Percentiles rank a stretch among this genome's conserved stretches.
Conservation (phyloP, 2,113 vertebrate species). For the human region DNA sequence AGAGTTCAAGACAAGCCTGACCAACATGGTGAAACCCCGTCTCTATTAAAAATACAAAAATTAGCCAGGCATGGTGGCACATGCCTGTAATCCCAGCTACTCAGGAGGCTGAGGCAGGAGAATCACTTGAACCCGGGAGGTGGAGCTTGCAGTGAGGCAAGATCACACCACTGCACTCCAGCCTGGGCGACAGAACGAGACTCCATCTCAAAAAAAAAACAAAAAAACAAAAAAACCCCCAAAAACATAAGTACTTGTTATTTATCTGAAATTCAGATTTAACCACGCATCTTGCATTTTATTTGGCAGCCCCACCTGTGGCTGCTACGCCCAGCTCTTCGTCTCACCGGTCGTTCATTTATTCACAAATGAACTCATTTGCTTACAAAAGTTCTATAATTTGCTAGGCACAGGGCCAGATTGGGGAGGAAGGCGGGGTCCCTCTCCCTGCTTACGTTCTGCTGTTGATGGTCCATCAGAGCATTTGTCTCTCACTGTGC, state of each 20-base stretch:
- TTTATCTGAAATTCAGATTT: neutral
- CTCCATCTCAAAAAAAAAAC: too few species aligned
- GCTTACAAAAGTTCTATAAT: rapidly evolving
- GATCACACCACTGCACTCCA: rapidly evolving
- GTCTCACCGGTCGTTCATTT: rapidly evolving
- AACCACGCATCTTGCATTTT: rapidly evolving
- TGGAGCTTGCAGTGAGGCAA: too few species aligned
- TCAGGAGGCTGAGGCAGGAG: too few species aligned
- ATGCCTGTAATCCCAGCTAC: too few species aligned
- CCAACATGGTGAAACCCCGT: too few species aligned
- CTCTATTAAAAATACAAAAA: too few species aligned
- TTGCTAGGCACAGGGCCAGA: rapidly evolving
- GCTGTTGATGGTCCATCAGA: rapidly evolving
- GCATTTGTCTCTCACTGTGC: rapidly evolving
- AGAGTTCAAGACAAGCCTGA: too few species aligned
- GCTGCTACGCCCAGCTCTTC: rapidly evolving
- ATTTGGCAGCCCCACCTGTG: rapidly evolving
- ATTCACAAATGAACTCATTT: rapidly evolving
- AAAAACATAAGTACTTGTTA: rapidly evolving
- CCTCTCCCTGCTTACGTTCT: rapidly evolving
- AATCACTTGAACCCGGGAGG: rapidly evolving
- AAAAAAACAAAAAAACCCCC: neutral
- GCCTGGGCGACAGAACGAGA: too few species aligned
- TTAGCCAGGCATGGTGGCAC: rapidly evolving
- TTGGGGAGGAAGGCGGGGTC: rapidly evolving